Evolutionary conservation across 2,113 vertebrate species (phyloP).

Genomic region (Engraulis encrasicolus): DNA sequence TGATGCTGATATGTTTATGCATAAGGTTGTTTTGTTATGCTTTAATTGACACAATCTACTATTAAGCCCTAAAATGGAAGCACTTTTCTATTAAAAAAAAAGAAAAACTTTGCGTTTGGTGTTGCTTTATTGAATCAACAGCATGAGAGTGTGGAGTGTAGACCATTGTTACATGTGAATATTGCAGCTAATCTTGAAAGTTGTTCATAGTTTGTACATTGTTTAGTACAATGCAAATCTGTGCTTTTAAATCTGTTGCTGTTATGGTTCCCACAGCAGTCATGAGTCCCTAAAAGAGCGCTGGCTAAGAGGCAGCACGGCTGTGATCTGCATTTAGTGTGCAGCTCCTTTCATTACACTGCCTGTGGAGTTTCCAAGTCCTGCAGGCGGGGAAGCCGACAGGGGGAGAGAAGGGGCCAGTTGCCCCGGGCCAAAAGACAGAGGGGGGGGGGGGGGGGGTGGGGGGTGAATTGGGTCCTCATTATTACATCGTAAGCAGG

Average conservation of each 20-base stretch:
- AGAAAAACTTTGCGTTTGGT: background rate
- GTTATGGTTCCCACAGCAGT: background rate
- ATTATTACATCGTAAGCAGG: too few species aligned
- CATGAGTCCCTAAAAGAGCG: background rate
- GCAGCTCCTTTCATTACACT: background rate
- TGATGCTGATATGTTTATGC: slow-evolving; percentile 13
- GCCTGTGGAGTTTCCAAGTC: background rate
- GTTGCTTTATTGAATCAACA: background rate
- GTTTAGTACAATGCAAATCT: background rate
- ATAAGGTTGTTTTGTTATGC: slow-evolving; percentile 2
- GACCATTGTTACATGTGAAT: too few species aligned
- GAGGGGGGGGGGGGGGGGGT: too few species aligned
- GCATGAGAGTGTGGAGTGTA: background rate
- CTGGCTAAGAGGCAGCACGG: background rate
- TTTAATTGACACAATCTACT: background rate
- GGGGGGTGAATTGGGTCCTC: too few species aligned
- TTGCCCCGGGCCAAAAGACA: too few species aligned
- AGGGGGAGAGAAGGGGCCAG: too few species aligned
- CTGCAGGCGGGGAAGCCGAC: too few species aligned
- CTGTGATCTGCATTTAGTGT: background rate
- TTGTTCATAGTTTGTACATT: background rate
- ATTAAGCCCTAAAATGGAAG: slow-evolving; percentile 18
- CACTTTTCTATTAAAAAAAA: background rate
- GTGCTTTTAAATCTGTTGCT: background rate
- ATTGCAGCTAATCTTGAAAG: background rate